Evolutionary conservation across 1,140 invertebrate genomes (phyloP), one percentile per base, ranked within the genome.

Genomic region (Drepana arcuata): DNA sequence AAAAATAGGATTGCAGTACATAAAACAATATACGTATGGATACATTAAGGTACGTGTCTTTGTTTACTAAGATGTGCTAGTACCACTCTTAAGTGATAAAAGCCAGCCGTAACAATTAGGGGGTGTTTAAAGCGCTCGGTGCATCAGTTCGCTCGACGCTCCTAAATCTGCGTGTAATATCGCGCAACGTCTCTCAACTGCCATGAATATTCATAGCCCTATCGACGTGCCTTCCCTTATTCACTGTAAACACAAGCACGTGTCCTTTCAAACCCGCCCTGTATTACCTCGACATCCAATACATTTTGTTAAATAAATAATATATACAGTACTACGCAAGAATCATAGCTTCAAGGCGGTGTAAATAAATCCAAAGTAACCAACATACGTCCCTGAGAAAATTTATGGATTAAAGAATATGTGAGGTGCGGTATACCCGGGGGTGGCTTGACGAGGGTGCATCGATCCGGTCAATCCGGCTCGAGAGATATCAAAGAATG

Each of bases 201-300:
- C 57, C 21, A 59, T 77, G 69, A 73, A 73, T 77, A 77, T 77
- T 77, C 72, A 77, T 73, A 55, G 29, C 57, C 41, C 51, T 59
- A 77, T 77, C 69, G 69, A 71, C 63, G 54, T 37, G 54, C 57
- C 56, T 58, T 54, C 41, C 61, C 69, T 70, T 67, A 68, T 65
- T 77, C 67, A 63, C 48, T 66, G 67, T 68, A 72, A 77, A 73
- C 69, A 70, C 59, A 56, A 58, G 64, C 65, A 77, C 72, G 70
- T 77, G 68, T 72, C 68, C 49, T 57, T 58, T 54, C 52, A 50
- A 59, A 49, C 41, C 44, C 61, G 39, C 49, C 54, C 67, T 62
- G 65, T 68, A 68, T 77, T 73, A 72, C 43, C 53, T 64, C 59
- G 60, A 61, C 53, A 56, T 50, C 38, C 53, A 39, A 46, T 49